Evolutionary conservation across 2,113 vertebrate genomes (phyloP).

Genomic region (Etheostoma spectabile): DNA sequence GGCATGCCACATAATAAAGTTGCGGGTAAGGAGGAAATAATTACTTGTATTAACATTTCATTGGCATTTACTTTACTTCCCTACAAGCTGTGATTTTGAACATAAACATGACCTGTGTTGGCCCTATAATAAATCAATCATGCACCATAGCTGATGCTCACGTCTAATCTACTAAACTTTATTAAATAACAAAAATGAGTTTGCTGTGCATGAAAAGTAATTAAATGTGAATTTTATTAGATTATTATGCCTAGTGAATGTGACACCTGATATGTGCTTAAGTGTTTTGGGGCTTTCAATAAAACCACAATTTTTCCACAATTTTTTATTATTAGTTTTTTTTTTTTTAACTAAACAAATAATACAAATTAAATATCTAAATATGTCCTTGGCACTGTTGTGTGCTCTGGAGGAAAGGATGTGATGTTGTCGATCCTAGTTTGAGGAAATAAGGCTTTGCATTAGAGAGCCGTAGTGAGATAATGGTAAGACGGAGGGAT

Average conservation of each 20-base stretch:
- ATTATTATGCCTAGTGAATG: not conserved
- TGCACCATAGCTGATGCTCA: not conserved
- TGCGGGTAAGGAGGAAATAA: not conserved
- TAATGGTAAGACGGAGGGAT: slow-evolving; percentile 16
- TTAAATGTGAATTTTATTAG: slow-evolving; percentile 16
- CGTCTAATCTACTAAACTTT: slow-evolving; percentile 20
- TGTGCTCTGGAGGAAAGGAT: not conserved
- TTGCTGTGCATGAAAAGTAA: slow-evolving; percentile 13
- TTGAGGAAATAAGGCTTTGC: slow-evolving; percentile 45
- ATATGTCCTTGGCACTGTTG: not conserved
- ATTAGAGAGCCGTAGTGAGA: slow-evolving; percentile 1
- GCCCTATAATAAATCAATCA: slow-evolving; percentile 24
- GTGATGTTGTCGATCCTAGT: slow-evolving; percentile 9
- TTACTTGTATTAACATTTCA: slow-evolving; percentile 8
- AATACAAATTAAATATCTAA: not conserved
- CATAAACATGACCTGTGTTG: slow-evolving; percentile 34
- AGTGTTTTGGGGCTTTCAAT: not conserved
- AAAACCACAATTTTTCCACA: not conserved
- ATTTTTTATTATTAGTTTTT: not conserved
- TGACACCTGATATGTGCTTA: not conserved
- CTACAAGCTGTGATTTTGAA: slow-evolving; percentile 18
- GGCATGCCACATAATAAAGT: not conserved
- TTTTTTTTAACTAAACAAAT: too few relatives aligned
- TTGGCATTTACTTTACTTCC: slow-evolving; percentile 22
- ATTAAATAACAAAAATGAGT: slow-evolving; percentile 25